Evolutionary conservation across 2,888 invertebrate genomes (phyloP), one percentile per base, ranked within the genome.

Genomic region (Dryomyza anilis): DNA sequence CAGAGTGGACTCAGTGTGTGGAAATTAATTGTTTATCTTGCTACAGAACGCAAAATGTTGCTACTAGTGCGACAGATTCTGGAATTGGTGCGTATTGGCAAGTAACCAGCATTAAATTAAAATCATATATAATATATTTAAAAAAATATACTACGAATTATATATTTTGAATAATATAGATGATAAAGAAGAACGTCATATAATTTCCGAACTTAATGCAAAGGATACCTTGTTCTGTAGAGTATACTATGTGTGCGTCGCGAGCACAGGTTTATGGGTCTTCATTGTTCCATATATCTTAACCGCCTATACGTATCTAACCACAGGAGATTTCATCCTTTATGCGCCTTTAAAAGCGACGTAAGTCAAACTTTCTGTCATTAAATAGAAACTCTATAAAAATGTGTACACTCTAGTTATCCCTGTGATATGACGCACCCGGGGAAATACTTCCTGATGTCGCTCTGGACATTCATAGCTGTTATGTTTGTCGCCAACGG

Each of bases 171-270:
- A 16, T 12, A 10, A 12, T 25, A 12, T 57, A 70, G 70, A 67
- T 7, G 33, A 62, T 4, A 60, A 14, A 0, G 27, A 48, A n/a
- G 70, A 70, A 39, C 57, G 46, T 6, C 2, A 3, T 1, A 62
- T 67, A 8, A 16, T 70, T n/a, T 55, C 30, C 3, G 43, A 43
- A 1, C 66, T 69, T 63, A 68, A 69, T 59, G 64, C 52, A 12
- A 63, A 66, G 7, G 69, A 69, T 46, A 45, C 29, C 0, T 19
- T 65, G 1, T 57, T 69, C 10, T 60, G 53, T 12, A 56, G 16
- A 2, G 43, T 50, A 14, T 70, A 67, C 23, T 64, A 67, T 4
- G 16, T 56, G 3, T 16, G 58, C 14, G 69, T 67, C 1, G 19
- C 45, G 2, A 19, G 12, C 0, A 66, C 69, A 3, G 69, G 63